Evolutionary conservation across 2,113 vertebrate species (phyloP).

Genomic region (Tapirus terrestris): DNA sequence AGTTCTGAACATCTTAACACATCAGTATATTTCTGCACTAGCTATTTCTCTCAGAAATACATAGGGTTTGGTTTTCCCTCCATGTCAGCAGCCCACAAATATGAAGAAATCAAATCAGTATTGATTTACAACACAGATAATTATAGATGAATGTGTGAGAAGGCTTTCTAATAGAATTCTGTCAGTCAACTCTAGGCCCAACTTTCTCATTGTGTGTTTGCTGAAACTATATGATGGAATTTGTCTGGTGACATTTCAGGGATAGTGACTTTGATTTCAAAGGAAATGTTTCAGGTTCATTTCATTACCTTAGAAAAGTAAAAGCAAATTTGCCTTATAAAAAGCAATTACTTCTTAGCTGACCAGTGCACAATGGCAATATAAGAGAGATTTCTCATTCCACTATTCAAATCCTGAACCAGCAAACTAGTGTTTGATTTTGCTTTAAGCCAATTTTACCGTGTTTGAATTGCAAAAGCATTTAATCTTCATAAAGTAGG

Average conservation of each 20-base stretch:
- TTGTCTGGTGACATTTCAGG: conserved; percentile 93
- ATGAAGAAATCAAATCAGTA: conserved; percentile 87
- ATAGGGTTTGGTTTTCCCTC: conserved; percentile 31
- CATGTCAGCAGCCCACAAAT: conserved; percentile 67
- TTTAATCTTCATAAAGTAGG: conserved; percentile 93
- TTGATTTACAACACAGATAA: conserved; percentile 91
- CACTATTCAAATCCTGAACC: conserved; percentile 91
- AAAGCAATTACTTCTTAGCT: conserved; percentile 98
- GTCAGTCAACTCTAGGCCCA: conserved; percentile 92
- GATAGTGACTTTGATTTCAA: conserved; percentile 91
- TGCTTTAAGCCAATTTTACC: conserved; percentile 91
- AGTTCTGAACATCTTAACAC: neutral
- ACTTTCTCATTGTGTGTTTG: conserved; percentile 91
- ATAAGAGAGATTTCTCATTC: conserved; percentile 90
- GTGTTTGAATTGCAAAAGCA: conserved; percentile 91
- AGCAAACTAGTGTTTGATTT: conserved; percentile 91
- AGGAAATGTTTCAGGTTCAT: conserved; percentile 96
- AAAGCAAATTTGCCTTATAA: conserved; percentile 99
- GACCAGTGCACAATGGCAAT: conserved; percentile 94
- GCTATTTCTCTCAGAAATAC: conserved; percentile 18
- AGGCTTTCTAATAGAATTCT: conserved; percentile 93
- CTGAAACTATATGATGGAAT: conserved; percentile 93
- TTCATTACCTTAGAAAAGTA: conserved; percentile 97
- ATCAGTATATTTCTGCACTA: neutral
- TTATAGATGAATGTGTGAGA: conserved; percentile 89